These are phyloP conservation scores for Carposina sasakii DNA, from an alignment of 1,140 invertebrate species.

Conservation along the genomic window DNA sequence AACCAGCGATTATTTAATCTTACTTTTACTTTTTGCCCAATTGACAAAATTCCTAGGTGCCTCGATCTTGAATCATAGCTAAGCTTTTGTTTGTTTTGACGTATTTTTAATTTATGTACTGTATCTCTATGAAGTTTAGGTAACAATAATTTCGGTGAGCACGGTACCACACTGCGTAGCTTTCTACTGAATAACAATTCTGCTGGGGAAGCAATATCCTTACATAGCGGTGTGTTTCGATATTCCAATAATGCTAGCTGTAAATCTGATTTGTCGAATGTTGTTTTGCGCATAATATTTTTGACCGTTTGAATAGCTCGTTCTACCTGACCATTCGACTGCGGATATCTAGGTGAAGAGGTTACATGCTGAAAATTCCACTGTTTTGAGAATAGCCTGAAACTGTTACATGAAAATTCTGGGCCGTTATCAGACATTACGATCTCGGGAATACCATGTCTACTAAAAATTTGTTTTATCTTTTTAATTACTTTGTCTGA, in stretches of 20 bases:
- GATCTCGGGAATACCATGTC: not conserved
- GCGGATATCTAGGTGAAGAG: not conserved
- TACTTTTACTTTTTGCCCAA: too few species aligned
- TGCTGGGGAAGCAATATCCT: not conserved
- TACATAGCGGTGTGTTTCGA: not conserved
- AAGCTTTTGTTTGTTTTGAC: too few species aligned
- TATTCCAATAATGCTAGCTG: not conserved
- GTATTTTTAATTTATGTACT: too few species aligned
- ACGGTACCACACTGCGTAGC: not conserved
- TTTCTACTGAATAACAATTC: slow-evolving; percentile 2
- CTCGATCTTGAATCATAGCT: too few species aligned
- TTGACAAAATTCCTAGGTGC: too few species aligned
- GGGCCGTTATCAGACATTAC: not conserved
- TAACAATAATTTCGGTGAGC: not conserved
- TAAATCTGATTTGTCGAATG: not conserved
- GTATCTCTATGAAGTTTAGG: too few species aligned
- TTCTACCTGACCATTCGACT: not conserved
- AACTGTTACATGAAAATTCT: not conserved
- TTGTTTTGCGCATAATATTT: not conserved
- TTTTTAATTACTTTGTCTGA: not conserved
- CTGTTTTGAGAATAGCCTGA: not conserved
- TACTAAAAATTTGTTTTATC: not conserved
- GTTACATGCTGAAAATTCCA: not conserved
- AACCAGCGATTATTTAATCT: too few species aligned
- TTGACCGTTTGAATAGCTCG: not conserved